Evolutionary conservation across 2,888 invertebrate species (phyloP).

Genomic region (Eulithis testata): DNA sequence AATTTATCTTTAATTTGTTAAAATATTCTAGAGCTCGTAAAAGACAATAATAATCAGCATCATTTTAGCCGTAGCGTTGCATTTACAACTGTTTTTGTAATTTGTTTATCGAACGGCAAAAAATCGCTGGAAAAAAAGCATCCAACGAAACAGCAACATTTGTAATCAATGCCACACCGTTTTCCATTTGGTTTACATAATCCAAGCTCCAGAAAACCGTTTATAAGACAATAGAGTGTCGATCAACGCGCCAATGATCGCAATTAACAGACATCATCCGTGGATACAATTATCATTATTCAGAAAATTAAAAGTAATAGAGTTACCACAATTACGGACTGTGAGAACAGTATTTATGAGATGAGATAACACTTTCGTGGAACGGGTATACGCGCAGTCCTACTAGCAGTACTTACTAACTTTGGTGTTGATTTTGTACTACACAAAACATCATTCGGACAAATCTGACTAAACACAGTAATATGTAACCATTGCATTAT

Average conservation of each 20-base stretch:
- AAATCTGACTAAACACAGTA: too few species aligned
- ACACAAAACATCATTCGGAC: too few species aligned
- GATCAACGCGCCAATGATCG: slow-evolving; percentile 7
- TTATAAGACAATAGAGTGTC: slow-evolving; percentile 16
- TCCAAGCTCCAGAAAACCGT: neutral
- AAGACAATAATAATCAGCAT: too few species aligned
- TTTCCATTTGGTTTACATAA: slow-evolving; percentile 3
- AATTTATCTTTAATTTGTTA: too few species aligned
- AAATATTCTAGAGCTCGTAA: too few species aligned
- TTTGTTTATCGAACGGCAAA: neutral
- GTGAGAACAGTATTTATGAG: slow-evolving; percentile 33
- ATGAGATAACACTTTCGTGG: slow-evolving; percentile 19
- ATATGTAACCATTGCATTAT: too few species aligned
- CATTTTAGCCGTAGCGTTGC: too few species aligned
- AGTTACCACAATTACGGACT: slow-evolving; percentile 22
- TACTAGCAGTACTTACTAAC: neutral
- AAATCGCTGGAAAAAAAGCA: too few species aligned
- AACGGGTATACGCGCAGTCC: neutral
- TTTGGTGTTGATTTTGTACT: too few species aligned
- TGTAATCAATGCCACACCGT: neutral
- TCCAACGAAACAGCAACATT: neutral
- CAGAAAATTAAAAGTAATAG: slow-evolving; percentile 1
- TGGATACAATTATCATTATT: slow-evolving; percentile 3
- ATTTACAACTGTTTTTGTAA: too few species aligned
- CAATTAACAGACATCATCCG: slow-evolving; percentile 15